phyloP scores from a whole-genome alignment of 1,140 invertebrate species.

The Vollenhovia emeryi region DNA sequence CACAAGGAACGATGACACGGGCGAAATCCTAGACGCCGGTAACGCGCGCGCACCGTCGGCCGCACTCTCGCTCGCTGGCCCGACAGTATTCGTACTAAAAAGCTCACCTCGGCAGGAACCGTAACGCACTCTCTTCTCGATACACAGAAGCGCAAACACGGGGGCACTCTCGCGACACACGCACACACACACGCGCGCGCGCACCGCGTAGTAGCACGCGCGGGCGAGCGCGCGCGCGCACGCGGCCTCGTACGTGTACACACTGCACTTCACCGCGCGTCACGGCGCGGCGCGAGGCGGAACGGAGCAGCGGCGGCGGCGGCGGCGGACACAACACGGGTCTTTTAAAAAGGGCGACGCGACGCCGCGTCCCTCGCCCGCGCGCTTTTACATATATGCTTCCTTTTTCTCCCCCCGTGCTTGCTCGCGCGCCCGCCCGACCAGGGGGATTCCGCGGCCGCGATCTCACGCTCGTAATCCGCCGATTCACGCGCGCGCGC shows the following conservation, averaged over 20 bases:
- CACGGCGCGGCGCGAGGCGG: neutral
- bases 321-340: constrained; percentile 20
- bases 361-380: neutral
- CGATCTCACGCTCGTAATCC: no score
- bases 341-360: constrained; percentile 36
- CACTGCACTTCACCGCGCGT: constrained; percentile 8
- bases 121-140: constrained; percentile 45
- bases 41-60: constrained; percentile 53
- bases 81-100: constrained; percentile 62
- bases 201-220: neutral
- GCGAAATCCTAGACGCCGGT: constrained; percentile 56
- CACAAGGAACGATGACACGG: constrained; percentile 41
- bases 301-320: neutral
- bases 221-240: neutral
- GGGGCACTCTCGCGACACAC: neutral
- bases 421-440: no score
- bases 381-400: neutral
- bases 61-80: constrained; percentile 61
- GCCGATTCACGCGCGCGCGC: neutral
- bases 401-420: neutral
- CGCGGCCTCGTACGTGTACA: constrained; percentile 37
- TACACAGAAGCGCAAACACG: constrained; percentile 34
- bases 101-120: constrained; percentile 54
- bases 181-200: neutral
- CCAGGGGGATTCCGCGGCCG: no score